Evolutionary conservation across 2,797 vertebrate genomes (phyloP).

Genomic region (Chiloscyllium punctatum): DNA sequence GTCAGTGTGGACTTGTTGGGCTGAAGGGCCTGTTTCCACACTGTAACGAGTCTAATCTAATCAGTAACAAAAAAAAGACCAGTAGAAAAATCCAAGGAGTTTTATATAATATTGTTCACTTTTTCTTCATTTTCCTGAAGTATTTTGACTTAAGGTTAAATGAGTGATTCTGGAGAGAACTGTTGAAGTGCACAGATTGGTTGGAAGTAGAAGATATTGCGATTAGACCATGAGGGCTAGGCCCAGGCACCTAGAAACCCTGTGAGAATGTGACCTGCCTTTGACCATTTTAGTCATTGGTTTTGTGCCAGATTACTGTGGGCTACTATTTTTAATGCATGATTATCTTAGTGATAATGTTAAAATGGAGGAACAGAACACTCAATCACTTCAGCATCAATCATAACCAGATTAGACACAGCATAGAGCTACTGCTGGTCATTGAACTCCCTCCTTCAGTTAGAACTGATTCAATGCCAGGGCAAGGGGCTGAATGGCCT

Average conservation of each 20-base stretch:
- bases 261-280: neutral
- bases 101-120: neutral
- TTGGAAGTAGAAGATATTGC: neutral
- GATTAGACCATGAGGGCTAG: neutral
- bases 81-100: neutral
- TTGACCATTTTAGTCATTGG: neutral
- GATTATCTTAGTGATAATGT: neutral
- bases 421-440: neutral
- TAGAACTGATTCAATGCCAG: neutral
- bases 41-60: too few relatives aligned
- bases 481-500: neutral
- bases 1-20: too few relatives aligned
- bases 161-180: too few relatives aligned
- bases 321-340: neutral
- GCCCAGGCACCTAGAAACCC: neutral
- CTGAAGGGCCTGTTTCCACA: too few relatives aligned
- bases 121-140: neutral
- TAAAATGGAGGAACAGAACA: neutral
- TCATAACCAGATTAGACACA: neutral
- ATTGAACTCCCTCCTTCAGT: neutral
- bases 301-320: neutral
- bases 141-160: neutral
- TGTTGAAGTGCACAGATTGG: neutral
- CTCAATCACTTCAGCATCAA: neutral
- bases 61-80: too few relatives aligned